Conservation (phyloP, 23 tunicate species). For the Ciona savignyi region DNA sequence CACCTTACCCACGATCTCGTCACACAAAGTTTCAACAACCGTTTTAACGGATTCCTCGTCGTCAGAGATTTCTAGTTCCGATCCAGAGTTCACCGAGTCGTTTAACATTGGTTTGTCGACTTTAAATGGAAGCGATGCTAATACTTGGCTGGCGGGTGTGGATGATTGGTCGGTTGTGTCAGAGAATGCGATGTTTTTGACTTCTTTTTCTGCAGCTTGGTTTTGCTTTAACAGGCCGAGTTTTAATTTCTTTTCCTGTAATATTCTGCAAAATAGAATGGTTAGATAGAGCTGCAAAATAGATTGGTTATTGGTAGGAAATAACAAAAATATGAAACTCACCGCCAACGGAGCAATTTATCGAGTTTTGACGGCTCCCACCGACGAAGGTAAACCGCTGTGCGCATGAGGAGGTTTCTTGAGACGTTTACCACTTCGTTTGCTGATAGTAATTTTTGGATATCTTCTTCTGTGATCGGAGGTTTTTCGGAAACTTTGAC, state of each 20-base stretch:
- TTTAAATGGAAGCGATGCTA: neutral
- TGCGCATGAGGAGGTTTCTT: conserved; percentile 44
- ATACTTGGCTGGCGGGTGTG: neutral
- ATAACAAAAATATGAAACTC: too few relatives aligned
- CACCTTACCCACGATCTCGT: neutral
- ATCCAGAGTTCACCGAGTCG: neutral
- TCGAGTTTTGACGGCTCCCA: conserved; percentile 74
- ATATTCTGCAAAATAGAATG: too few relatives aligned
- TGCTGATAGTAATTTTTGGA: conserved; percentile 8
- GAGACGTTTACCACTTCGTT: conserved; percentile 75
- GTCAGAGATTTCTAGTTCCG: neutral
- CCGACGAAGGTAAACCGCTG: conserved; percentile 36
- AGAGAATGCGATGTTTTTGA: neutral
- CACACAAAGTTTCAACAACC: neutral
- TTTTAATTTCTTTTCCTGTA: neutral
- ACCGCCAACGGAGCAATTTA: conserved; percentile 76
- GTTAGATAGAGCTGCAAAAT: too few relatives aligned
- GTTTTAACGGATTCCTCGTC: neutral
- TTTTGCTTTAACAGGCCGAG: neutral
- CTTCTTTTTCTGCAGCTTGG: neutral
- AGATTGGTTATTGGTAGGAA: too few relatives aligned
- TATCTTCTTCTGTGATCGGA: too few relatives aligned
- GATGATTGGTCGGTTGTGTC: neutral
- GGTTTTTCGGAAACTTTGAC: too few relatives aligned
- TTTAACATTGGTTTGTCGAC: neutral